A percentile compares a stretch with the other conserved stretches of the same genome.
Conservation (phyloP, 2,797 vertebrate genomes). For the Thripadectes ignobilis region DNA sequence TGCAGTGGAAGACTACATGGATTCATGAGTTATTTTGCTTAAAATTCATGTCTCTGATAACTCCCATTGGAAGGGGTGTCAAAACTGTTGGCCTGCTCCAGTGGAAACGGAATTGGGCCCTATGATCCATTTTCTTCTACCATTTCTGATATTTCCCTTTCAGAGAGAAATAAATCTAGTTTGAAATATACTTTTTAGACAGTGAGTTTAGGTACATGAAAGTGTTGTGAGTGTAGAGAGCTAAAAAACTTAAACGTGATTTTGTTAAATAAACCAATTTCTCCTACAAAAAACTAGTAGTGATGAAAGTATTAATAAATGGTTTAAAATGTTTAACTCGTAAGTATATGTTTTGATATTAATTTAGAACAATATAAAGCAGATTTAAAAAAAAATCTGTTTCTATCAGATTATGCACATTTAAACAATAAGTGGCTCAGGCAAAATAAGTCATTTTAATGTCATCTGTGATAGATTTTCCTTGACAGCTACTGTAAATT, state of each 20-base stretch:
- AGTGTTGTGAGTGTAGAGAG: slow-evolving; percentile 20
- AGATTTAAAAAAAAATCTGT: slow-evolving; percentile 73
- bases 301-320: slow-evolving; percentile 77
- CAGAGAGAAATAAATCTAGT: slow-evolving; percentile 29
- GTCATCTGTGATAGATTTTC: slow-evolving; percentile 84
- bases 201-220: not conserved
- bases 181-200: slow-evolving; percentile 33
- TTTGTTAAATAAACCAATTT: slow-evolving; percentile 71
- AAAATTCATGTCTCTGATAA: not conserved
- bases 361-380: slow-evolving; percentile 81
- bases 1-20: not conserved
- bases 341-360: slow-evolving; percentile 83
- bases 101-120: not conserved
- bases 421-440: slow-evolving; percentile 85
- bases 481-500: slow-evolving; percentile 87
- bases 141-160: not conserved
- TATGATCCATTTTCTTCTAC: not conserved
- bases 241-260: slow-evolving; percentile 40
- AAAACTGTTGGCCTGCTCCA: not conserved
- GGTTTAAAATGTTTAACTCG: slow-evolving; percentile 78
- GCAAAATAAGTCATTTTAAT: slow-evolving; percentile 87
- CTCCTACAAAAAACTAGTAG: slow-evolving; percentile 65
- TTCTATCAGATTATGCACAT: slow-evolving; percentile 84
- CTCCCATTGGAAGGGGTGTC: not conserved
- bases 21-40: not conserved